Percentiles rank a stretch among this genome's conserved stretches.
These are phyloP conservation scores for Galaxea fascicularis DNA, from an alignment of 92 coral and sea anemone species.

Conservation along the genomic window DNA sequence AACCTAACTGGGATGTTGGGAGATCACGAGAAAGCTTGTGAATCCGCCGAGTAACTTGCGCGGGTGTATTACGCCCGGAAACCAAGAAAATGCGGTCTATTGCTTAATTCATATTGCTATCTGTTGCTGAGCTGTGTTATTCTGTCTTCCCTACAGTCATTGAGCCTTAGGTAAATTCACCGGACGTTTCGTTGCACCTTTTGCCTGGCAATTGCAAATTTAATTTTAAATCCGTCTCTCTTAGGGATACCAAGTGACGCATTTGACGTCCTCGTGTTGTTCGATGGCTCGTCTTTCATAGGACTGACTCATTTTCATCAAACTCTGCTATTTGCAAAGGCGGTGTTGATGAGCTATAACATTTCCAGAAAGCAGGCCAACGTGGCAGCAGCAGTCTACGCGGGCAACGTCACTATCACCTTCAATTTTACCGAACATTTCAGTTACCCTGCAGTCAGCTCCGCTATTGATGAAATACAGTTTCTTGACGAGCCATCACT, in stretches of 20 bases:
- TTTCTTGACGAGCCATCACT: conserved; percentile 53
- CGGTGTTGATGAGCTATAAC: conserved; percentile 31
- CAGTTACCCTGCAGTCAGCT: conserved; percentile 22
- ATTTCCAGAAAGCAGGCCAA: conserved; percentile 50
- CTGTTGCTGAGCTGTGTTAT: too few relatives aligned
- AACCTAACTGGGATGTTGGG: too few relatives aligned
- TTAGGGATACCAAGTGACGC: conserved; percentile 3
- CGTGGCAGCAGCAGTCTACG: conserved; percentile 59
- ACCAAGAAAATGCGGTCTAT: too few relatives aligned
- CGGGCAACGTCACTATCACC: conserved; percentile 26
- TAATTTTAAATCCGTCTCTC: neutral
- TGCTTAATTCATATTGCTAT: too few relatives aligned
- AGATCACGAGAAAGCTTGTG: too few relatives aligned
- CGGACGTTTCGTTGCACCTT: too few relatives aligned
- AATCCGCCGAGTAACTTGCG: too few relatives aligned
- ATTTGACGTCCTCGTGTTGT: conserved; percentile 55
- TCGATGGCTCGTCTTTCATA: conserved; percentile 65
- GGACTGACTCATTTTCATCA: conserved; percentile 46
- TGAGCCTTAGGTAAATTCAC: too few relatives aligned
- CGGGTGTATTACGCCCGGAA: too few relatives aligned
- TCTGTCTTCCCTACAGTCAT: too few relatives aligned
- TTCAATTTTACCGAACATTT: conserved; percentile 52
- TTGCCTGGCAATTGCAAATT: too few relatives aligned
- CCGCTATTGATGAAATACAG: conserved; percentile 37
- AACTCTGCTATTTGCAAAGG: conserved; percentile 46